Evolutionary conservation across 2,113 vertebrate genomes (phyloP).

Genomic region (Cololabis saira): DNA sequence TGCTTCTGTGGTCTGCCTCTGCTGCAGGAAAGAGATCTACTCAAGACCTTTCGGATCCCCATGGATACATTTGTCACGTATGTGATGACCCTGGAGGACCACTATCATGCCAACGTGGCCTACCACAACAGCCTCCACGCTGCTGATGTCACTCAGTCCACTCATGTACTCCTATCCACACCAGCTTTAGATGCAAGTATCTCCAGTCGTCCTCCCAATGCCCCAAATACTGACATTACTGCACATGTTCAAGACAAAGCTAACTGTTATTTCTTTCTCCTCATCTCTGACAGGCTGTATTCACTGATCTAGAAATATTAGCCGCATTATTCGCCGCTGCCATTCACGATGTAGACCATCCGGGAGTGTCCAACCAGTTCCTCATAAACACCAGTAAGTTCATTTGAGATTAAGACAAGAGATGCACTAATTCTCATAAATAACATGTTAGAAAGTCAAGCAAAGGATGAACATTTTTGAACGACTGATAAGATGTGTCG

Average conservation of each 20-base stretch:
- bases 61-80: conserved; percentile 92
- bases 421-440: too few species aligned
- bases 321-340: conserved; percentile 92
- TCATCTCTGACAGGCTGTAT: conserved; percentile 84
- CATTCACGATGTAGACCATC: conserved; percentile 95
- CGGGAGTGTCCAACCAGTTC: conserved; percentile 96
- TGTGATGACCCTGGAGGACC: conserved; percentile 92
- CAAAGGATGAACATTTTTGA: too few species aligned
- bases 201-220: background rate
- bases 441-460: too few species aligned
- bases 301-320: conserved; percentile 93
- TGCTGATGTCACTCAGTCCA: conserved; percentile 93
- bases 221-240: background rate
- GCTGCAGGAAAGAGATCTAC: conserved; percentile 88
- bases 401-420: too few species aligned
- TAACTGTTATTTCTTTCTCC: conserved; percentile 1
- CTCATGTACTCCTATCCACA: conserved; percentile 91
- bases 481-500: too few species aligned
- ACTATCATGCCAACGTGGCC: conserved; percentile 93
- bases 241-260: conserved; percentile 6
- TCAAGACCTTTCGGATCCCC: conserved; percentile 92
- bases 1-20: conserved; percentile 1
- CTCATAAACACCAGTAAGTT: conserved; percentile 95
- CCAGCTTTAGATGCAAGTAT: conserved; percentile 89
- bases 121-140: conserved; percentile 96